A percentile compares a stretch with the other conserved stretches of the same genome.
Evolutionary conservation across 2,888 invertebrate species (phyloP).

Genomic region (Tuta absoluta): DNA sequence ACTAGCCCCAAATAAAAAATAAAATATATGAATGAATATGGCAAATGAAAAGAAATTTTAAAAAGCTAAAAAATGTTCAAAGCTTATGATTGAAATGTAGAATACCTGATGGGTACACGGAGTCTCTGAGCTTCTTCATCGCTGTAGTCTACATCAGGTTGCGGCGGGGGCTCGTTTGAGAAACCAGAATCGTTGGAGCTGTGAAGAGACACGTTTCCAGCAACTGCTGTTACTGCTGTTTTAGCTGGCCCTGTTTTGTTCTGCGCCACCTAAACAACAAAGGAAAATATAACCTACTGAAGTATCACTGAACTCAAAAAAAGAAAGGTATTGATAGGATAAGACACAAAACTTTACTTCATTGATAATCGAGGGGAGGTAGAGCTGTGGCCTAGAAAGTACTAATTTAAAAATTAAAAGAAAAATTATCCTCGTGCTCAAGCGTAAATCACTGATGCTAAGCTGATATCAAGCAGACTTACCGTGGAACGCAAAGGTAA

Average conservation of each 20-base stretch:
- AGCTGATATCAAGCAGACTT: constrained; percentile 24
- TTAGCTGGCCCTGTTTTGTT: constrained; percentile 75
- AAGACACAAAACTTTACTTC: no score
- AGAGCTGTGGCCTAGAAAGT: background rate
- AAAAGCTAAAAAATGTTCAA: background rate
- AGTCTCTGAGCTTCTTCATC: constrained; percentile 89
- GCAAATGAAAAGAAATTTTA: constrained; percentile 36
- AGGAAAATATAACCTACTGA: constrained; percentile 13
- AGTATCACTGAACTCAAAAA: background rate
- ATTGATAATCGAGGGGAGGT: background rate
- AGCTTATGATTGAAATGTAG: constrained; percentile 32
- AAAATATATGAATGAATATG: constrained; percentile 34
- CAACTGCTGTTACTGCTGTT: constrained; percentile 71
- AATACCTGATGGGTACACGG: constrained; percentile 84
- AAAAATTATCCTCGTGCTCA: background rate
- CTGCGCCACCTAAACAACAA: constrained; percentile 58
- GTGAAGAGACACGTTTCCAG: constrained; percentile 89
- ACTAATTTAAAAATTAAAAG: background rate
- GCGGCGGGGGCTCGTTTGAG: constrained; percentile 93
- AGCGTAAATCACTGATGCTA: no score
- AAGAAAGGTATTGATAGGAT: background rate
- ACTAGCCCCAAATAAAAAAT: constrained; percentile 43
- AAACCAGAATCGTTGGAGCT: constrained; percentile 96
- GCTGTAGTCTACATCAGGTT: constrained; percentile 94
- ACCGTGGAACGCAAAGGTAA: constrained; percentile 76